phyloP scores from a whole-genome alignment of 2,888 invertebrate species.

The Parthenolecanium corni region DNA sequence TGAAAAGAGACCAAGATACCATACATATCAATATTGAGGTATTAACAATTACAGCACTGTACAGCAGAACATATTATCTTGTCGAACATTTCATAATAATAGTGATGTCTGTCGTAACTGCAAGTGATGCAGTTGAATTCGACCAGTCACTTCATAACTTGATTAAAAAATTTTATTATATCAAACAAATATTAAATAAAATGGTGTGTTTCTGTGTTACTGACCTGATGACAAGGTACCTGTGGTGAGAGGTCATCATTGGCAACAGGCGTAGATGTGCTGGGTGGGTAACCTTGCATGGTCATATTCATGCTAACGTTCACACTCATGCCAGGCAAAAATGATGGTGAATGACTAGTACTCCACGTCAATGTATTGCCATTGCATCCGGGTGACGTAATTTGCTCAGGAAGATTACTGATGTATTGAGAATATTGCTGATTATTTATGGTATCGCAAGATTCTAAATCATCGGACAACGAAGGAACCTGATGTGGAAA shows the following conservation, averaged over 20 bases:
- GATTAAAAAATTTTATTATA: no score
- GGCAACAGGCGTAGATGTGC: conserved; percentile 34
- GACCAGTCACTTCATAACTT: no score
- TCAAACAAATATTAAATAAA: no score
- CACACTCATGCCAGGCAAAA: conserved; percentile 78
- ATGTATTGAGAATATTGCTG: conserved; percentile 24
- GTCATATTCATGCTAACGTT: conserved; percentile 98
- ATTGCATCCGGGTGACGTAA: conserved; percentile 14
- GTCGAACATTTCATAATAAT: no score
- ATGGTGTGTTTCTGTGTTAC: no score
- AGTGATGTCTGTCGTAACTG: no score
- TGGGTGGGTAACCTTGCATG: conserved; percentile 53
- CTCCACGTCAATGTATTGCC: conserved; percentile 22
- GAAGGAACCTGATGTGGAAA: background rate
- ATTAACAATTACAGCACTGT: no score
- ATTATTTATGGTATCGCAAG: conserved; percentile 12
- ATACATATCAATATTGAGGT: no score
- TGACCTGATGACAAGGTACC: conserved; percentile 57
- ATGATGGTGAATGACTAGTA: conserved; percentile 11
- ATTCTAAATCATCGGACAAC: conserved; percentile 7
- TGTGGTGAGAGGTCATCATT: conserved; percentile 40
- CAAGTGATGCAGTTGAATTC: no score
- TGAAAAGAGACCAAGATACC: no score
- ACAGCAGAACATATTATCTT: no score
- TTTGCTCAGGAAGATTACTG: conserved; percentile 13